phyloP scores from a whole-genome alignment of 2,797 vertebrate genomes.

The Chelon labrosus region DNA sequence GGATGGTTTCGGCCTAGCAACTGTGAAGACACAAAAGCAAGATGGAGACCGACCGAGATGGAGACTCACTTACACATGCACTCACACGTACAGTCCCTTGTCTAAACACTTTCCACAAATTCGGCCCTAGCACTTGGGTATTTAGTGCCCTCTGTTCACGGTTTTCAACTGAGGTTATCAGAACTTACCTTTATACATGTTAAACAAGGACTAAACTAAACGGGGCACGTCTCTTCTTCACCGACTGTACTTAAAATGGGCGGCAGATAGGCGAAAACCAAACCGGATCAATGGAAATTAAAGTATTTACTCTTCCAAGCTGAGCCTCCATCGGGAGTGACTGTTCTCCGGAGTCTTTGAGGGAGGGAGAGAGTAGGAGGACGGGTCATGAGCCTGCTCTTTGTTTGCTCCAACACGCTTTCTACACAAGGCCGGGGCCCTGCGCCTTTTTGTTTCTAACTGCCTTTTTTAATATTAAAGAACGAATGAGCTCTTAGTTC shows the following conservation, averaged over 20 bases:
- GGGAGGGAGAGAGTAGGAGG: conserved; percentile 69
- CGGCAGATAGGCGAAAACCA: background rate
- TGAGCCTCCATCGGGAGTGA: conserved; percentile 27
- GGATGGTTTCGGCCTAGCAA: conserved; percentile 83
- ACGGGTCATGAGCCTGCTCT: conserved; percentile 65
- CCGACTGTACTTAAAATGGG: conserved; percentile 13
- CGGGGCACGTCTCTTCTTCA: conserved; percentile 15
- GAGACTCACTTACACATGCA: conserved; percentile 74
- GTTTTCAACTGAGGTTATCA: conserved; percentile 8
- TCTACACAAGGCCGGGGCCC: conserved; percentile 20
- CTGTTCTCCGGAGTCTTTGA: conserved; percentile 53
- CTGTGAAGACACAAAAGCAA: conserved; percentile 84
- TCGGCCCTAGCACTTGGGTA: background rate
- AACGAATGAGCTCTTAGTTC: conserved; percentile 10
- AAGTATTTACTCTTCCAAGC: conserved; percentile 50
- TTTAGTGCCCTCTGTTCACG: background rate
- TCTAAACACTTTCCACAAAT: conserved; percentile 16
- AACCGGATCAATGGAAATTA: conserved; percentile 10
- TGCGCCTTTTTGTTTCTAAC: conserved; percentile 17
- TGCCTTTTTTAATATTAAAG: conserved; percentile 9
- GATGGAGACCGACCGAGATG: conserved; percentile 69
- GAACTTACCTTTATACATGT: conserved; percentile 2
- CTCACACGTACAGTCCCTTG: conserved; percentile 16
- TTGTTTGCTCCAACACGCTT: conserved; percentile 59
- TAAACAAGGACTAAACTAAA: conserved; percentile 10